Base-by-base conservation (phyloP, 2,888 invertebrate species). In the Tenthredo mesomela region DNA sequence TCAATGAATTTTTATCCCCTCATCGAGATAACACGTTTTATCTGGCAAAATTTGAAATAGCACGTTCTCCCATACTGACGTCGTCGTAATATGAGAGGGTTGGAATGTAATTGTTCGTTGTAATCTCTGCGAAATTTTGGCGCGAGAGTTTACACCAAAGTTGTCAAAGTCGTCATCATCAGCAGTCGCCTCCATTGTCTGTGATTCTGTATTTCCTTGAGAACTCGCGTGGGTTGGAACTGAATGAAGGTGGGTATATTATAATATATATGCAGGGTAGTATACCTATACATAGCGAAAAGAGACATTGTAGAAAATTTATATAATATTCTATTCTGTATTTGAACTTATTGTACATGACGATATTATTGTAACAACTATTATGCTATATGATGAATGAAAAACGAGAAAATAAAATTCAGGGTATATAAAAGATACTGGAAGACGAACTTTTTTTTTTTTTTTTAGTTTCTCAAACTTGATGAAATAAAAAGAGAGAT, bases 91-190 rank as follows among this genome's bases (percentile, higher is more conserved):
- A 33, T 33, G 33, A 33, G 61, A 67, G 67, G 15, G 29, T 67
- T 33, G 67, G 33, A 15, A 15, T 18, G 18, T 15, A 33, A 67
- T 67, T 67, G 67, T 67, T 67, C 67, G 33, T 33, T 33, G 67
- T 67, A 33, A 67, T 67, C 67, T 67, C 18, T 15, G 33, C 1
- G 67, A 67, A 67, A 67, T 67, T 67, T 61, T 33, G 67, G 29
- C 33, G 67, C 33, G 2, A 33, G 67, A 67, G 67, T 67, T 61
- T 67, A 67, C 67, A 67, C 33, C 67, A 0, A 33, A 67, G 67
- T 67, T 67, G 67, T 67, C 33, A 67, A 67, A 67, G 67, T 67
- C 67, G 67, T 33, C 33, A 67, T 67, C 67, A 67, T 25, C 33
- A 54, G 54, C 7, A 15, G 47, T 47, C 12, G 9, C 65, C 65